Evolutionary conservation across 2,888 invertebrate species (phyloP).

Genomic region (Acleris cristana): DNA sequence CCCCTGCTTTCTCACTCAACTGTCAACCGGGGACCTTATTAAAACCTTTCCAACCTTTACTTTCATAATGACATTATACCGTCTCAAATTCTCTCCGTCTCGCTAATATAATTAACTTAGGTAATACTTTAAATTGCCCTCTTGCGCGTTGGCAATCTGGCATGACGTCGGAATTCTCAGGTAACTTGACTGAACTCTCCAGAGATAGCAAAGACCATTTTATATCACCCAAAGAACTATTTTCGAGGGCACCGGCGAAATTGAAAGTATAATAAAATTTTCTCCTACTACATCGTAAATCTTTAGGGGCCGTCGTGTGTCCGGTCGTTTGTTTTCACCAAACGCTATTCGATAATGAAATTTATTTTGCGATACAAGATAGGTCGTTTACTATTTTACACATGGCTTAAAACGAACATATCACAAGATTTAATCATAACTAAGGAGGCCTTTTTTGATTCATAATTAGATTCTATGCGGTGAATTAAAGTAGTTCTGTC

Average conservation of each 20-base stretch:
- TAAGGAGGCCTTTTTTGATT: too few relatives aligned
- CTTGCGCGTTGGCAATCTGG: constrained; percentile 54
- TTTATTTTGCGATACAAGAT: constrained; percentile 40
- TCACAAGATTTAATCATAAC: too few relatives aligned
- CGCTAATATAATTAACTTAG: constrained; percentile 65
- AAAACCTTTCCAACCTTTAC: constrained; percentile 56
- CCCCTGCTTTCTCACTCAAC: constrained; percentile 45
- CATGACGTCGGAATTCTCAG: constrained; percentile 52
- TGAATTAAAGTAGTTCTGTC: too few relatives aligned
- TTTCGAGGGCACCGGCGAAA: constrained; percentile 55
- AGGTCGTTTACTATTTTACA: constrained; percentile 27
- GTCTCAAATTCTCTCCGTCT: constrained; percentile 61
- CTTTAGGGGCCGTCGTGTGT: constrained; percentile 58
- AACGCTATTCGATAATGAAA: constrained; percentile 47
- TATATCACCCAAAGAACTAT: constrained; percentile 53
- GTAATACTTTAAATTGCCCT: constrained; percentile 61
- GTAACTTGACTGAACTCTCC: constrained; percentile 43
- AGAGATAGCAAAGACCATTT: constrained; percentile 40
- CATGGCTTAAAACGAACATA: too few relatives aligned
- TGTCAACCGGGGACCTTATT: constrained; percentile 53
- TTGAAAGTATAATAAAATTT: constrained; percentile 70
- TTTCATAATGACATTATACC: constrained; percentile 64
- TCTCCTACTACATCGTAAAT: constrained; percentile 65
- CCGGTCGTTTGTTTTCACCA: constrained; percentile 59
- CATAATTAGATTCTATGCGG: too few relatives aligned